These are phyloP conservation scores for Oreonectes daqikongensis DNA, from an alignment of 2,797 vertebrate species.

Conservation along the genomic window DNA sequence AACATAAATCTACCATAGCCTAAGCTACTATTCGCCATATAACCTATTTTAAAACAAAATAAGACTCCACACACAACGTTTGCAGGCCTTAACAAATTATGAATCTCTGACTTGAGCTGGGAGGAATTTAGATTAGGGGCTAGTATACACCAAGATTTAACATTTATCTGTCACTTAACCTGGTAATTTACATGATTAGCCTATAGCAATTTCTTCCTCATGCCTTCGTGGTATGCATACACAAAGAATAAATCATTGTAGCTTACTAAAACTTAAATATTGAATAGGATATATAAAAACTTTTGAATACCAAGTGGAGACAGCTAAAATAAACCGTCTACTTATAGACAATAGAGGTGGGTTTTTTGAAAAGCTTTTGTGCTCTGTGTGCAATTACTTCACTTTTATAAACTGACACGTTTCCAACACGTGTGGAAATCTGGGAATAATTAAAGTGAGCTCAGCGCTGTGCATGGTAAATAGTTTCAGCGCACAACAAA, in stretches of 20 bases:
- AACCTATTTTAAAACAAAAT: not conserved
- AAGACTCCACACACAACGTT: not conserved
- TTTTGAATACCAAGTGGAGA: not conserved
- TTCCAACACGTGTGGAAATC: slow-evolving; percentile 76
- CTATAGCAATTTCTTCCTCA: too few species aligned
- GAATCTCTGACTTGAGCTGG: not conserved
- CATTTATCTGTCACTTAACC: not conserved
- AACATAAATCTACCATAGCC: too few species aligned
- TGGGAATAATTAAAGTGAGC: slow-evolving; percentile 78
- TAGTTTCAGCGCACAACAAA: slow-evolving; percentile 56
- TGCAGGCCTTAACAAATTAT: not conserved
- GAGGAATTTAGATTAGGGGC: not conserved
- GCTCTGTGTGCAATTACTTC: slow-evolving; percentile 76
- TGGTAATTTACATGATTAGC: not conserved
- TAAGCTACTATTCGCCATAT: not conserved
- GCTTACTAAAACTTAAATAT: too few species aligned
- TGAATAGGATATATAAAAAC: not conserved
- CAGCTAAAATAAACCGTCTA: not conserved
- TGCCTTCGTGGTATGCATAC: not conserved
- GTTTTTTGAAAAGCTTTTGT: slow-evolving; percentile 67
- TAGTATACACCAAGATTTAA: not conserved
- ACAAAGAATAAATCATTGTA: too few species aligned
- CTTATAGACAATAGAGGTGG: slow-evolving; percentile 61
- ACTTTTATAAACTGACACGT: slow-evolving; percentile 74
- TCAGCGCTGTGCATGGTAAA: slow-evolving; percentile 46